phyloP scores from a whole-genome alignment of 2,113 vertebrate species.

The Apistogramma diplotaenia region DNA sequence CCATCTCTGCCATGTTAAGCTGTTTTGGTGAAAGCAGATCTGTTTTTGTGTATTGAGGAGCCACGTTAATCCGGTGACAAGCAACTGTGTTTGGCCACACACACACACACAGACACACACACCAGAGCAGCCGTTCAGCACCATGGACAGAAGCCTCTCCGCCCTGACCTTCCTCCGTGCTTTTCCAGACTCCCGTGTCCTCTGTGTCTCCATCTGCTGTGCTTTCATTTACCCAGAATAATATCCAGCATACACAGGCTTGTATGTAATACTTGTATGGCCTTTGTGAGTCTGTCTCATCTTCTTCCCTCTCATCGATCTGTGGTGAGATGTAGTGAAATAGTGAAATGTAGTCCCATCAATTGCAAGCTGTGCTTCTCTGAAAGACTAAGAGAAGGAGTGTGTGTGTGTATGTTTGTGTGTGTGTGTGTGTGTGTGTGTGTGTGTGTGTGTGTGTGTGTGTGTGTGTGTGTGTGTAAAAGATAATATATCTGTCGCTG shows the following conservation, averaged over 20 bases:
- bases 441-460: background rate
- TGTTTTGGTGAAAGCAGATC: conserved; percentile 44
- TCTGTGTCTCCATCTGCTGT: too few relatives aligned
- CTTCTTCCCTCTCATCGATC: conserved; percentile 40
- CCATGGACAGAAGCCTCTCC: conserved; percentile 72
- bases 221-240: background rate
- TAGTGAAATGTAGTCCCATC: conserved; percentile 34
- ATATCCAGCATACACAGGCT: background rate
- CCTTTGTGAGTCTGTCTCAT: conserved; percentile 3
- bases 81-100: conserved; percentile 4
- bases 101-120: background rate
- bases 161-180: conserved; percentile 28
- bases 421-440: too few relatives aligned
- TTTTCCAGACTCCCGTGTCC: background rate
- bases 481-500: conserved; percentile 51
- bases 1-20: conserved; percentile 12
- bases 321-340: conserved; percentile 52
- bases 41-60: conserved; percentile 42
- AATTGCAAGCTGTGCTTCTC: background rate
- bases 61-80: conserved; percentile 52
- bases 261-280: background rate
- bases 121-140: conserved; percentile 59
- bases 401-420: too few relatives aligned
- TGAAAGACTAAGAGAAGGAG: background rate
- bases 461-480: conserved; percentile 16